These are phyloP conservation scores for Turritopsis dohrnii DNA, from an alignment of 30 jellyfish, hydroid and myxozoan genomes.

Conservation along the genomic window DNA sequence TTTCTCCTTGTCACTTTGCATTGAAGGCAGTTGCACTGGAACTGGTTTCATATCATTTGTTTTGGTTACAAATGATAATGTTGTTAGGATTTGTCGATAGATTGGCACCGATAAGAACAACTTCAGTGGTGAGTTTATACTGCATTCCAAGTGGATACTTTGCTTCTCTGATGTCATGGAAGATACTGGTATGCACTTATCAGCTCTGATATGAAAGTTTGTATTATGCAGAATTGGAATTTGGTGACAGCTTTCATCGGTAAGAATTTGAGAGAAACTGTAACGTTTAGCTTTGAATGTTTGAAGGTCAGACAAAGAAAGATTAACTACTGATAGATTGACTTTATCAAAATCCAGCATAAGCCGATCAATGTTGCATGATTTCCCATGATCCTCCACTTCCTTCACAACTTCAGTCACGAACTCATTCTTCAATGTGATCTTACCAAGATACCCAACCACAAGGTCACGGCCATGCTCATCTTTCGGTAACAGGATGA, in stretches of 20 bases:
- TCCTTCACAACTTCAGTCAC: conserved; percentile 6
- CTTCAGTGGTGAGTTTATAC: conserved; percentile 41
- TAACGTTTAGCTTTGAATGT: neutral
- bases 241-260: conserved; percentile 6
- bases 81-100: conserved; percentile 62
- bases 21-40: neutral
- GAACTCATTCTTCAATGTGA: conserved; percentile 51
- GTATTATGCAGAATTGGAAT: conserved; percentile 29
- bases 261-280: neutral
- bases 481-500: conserved; percentile 70
- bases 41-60: neutral
- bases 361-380: conserved; percentile 52
- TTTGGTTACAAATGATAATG: conserved; percentile 21
- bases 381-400: conserved; percentile 17
- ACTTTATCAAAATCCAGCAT: conserved; percentile 50
- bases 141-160: conserved; percentile 40
- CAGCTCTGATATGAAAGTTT: conserved; percentile 14
- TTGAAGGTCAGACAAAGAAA: neutral
- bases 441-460: conserved; percentile 86
- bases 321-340: conserved; percentile 36
- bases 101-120: conserved; percentile 55
- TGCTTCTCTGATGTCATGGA: neutral
- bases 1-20: neutral
- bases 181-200: neutral
- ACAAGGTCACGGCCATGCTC: conserved; percentile 53